Base-by-base conservation (phyloP, 2,888 invertebrate species). In the Drosophila phalerata region DNA sequence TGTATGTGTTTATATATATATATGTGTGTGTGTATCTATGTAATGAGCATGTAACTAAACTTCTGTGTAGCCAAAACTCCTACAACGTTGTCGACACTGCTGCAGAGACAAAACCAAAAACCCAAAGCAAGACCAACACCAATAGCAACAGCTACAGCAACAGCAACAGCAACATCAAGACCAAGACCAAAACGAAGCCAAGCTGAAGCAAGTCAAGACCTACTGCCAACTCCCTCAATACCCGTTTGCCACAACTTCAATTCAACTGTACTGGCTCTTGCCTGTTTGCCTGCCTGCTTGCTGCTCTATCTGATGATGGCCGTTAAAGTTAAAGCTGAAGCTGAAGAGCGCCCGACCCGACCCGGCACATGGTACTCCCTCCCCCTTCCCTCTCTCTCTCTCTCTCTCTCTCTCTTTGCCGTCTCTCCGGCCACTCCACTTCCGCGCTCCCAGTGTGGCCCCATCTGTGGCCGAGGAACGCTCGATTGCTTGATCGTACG, bases 31-130 rank as follows among this genome's bases (percentile, higher is more conserved):
- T 73, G 69, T 81, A 65, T 84, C 82, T 84, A 85, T 85, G 87
- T 87, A 85, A 85, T 87, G 87, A 87, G 84, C 84, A 80, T 85
- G 84, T 85, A 87, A 85, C 85, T 85, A 87, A 85, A 87, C 84
- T 85, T 85, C 84, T 85, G 84, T 85, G 82, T 73, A 85, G 87
- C 85, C 84, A 85, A 85, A 85, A 85, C 84, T 85, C 84, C 84
- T 85, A 85, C 84, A 87, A 84, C 84, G 75, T 32, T 61, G 73
- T 55, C 55, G 64, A 58, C 52, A 52, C 52, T 25, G 60, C 62
- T 61, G 71, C 77, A 79, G 82, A 82, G 82, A 80, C 72, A 79
- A 60, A 58, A 69, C 37, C 72, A 55, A 60, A 67, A 52, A 42
- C 32, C 38, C 19, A 69, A 37, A 48, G 34, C 67, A 28, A 47